These are phyloP conservation scores for Arrhopalites spinosus DNA, from an alignment of 2,888 invertebrate species.

Conservation along the genomic window DNA sequence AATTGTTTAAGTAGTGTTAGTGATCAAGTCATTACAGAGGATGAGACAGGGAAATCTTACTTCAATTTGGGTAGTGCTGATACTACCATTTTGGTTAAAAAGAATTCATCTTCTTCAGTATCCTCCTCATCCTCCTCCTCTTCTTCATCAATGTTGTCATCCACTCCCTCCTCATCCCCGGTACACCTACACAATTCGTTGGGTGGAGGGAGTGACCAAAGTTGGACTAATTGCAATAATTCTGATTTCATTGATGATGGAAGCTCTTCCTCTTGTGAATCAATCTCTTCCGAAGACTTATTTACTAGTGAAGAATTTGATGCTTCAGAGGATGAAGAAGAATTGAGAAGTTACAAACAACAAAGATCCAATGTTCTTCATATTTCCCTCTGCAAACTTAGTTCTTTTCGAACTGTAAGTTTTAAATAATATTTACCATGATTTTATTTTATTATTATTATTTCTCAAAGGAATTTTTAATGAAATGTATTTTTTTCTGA, in stretches of 20 bases:
- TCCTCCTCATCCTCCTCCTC: background rate
- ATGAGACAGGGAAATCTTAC: constrained; percentile 56
- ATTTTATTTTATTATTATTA: background rate
- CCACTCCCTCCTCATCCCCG: background rate
- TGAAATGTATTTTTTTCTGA: background rate
- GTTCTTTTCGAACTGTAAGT: constrained; percentile 58
- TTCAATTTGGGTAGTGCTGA: constrained; percentile 55
- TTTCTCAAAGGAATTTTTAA: background rate
- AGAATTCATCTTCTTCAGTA: constrained; percentile 11
- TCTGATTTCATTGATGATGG: constrained; percentile 51
- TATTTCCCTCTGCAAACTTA: constrained; percentile 62
- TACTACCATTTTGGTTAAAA: constrained; percentile 51
- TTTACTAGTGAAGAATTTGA: constrained; percentile 56
- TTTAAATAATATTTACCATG: background rate
- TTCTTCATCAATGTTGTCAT: background rate
- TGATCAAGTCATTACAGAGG: constrained; percentile 53
- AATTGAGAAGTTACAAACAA: constrained; percentile 57
- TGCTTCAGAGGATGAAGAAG: constrained; percentile 51
- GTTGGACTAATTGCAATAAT: constrained; percentile 39
- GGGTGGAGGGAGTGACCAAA: constrained; percentile 11
- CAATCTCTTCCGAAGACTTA: constrained; percentile 54
- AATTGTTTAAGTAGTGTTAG: constrained; percentile 18
- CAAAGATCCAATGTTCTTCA: constrained; percentile 61
- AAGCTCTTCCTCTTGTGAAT: constrained; percentile 54
- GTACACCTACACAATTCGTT: background rate